Conservation (phyloP, 1,140 invertebrate species). For the Globodera rostochiensis region DNA sequence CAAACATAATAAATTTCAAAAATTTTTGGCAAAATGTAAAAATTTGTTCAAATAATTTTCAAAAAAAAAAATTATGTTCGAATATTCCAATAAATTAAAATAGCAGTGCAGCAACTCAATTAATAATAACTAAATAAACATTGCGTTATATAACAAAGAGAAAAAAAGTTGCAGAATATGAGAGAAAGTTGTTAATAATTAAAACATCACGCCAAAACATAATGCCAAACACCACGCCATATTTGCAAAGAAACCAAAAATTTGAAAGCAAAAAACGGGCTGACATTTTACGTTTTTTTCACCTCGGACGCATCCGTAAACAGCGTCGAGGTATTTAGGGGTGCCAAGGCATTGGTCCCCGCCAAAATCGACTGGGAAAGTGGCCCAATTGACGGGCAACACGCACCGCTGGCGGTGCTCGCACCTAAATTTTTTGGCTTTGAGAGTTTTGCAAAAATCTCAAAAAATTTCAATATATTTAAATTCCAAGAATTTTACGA, state of each 20-base stretch:
- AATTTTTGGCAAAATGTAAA: too few relatives aligned
- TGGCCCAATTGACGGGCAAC: slow-evolving; percentile 25
- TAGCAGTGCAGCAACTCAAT: too few relatives aligned
- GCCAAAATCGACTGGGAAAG: background rate
- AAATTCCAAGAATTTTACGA: too few relatives aligned
- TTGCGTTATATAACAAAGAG: background rate
- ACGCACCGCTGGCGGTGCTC: slow-evolving; percentile 31
- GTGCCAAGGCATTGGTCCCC: slow-evolving; percentile 29
- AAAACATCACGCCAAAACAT: slow-evolving; percentile 8
- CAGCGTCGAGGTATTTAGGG: slow-evolving; percentile 34
- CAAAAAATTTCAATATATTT: too few relatives aligned
- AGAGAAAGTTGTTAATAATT: background rate
- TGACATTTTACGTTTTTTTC: background rate
- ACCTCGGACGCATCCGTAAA: slow-evolving; percentile 34
- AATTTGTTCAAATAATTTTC: too few relatives aligned
- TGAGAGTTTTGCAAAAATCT: too few relatives aligned
- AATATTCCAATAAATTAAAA: too few relatives aligned
- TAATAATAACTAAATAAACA: too few relatives aligned
- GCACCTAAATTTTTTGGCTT: background rate
- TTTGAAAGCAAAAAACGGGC: background rate
- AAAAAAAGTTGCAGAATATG: background rate
- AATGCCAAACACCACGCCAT: background rate
- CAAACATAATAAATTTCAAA: background rate
- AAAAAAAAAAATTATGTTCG: too few relatives aligned
- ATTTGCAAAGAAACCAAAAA: background rate